Percentiles rank a stretch among this genome's conserved stretches.
Conservation (phyloP, 2,888 invertebrate species). For the Chymomyza procnemis region DNA sequence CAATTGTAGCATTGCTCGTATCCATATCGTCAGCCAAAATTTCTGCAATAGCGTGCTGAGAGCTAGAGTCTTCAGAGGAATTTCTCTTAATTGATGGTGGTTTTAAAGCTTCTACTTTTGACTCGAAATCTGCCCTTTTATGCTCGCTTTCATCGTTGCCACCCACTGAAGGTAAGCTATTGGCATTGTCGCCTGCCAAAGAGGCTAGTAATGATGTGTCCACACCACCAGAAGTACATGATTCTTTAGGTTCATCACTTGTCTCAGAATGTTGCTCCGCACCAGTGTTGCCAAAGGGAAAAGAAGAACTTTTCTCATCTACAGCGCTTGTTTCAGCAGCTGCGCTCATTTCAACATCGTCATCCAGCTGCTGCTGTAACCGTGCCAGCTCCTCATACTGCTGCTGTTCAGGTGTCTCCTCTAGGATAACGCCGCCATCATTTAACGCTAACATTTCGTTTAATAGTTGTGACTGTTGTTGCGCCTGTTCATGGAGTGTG, state of each 20-base stretch:
- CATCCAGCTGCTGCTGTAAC: slow-evolving; percentile 50
- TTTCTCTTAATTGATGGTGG: slow-evolving; percentile 60
- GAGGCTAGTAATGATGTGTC: slow-evolving; percentile 77
- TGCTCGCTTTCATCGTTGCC: slow-evolving; percentile 71
- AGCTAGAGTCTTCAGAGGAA: slow-evolving; percentile 74
- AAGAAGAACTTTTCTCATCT: slow-evolving; percentile 78
- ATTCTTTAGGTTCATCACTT: slow-evolving; percentile 75
- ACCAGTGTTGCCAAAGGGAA: slow-evolving; percentile 74
- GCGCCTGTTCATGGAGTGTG: slow-evolving; percentile 30
- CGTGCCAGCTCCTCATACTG: slow-evolving; percentile 49
- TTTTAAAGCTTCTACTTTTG: slow-evolving; percentile 52
- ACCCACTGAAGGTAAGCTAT: slow-evolving; percentile 77
- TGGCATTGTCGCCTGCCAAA: slow-evolving; percentile 78
- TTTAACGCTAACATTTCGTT: slow-evolving; percentile 24
- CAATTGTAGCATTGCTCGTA: slow-evolving; percentile 80
- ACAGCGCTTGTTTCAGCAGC: slow-evolving; percentile 52
- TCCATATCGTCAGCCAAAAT: slow-evolving; percentile 71
- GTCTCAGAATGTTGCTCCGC: slow-evolving; percentile 75
- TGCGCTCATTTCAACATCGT: slow-evolving; percentile 66
- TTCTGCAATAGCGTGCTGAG: slow-evolving; percentile 75
- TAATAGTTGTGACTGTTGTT: slow-evolving; percentile 31
- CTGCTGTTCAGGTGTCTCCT: not conserved
- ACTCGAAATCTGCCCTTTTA: slow-evolving; percentile 69
- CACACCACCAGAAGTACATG: slow-evolving; percentile 67
- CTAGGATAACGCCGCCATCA: slow-evolving; percentile 3